phyloP scores from a whole-genome alignment of 2,113 vertebrate species.

The Porphyrio hochstetteri region DNA sequence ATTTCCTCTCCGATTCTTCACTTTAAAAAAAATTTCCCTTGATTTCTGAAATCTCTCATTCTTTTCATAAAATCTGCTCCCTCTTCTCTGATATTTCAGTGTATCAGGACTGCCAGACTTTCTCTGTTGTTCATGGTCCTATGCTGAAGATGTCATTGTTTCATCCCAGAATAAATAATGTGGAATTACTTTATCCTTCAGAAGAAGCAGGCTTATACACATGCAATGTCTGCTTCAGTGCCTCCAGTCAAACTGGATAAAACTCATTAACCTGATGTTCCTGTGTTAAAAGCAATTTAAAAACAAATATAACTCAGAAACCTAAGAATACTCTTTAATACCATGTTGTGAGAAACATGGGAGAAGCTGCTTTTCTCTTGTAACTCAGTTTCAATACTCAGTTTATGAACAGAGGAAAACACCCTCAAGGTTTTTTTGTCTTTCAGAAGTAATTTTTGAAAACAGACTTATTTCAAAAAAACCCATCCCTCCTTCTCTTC shows the following conservation, averaged over 20 bases:
- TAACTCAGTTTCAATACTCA: background rate
- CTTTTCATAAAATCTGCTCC: background rate
- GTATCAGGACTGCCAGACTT: background rate
- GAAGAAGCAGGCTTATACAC: background rate
- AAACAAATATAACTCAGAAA: background rate
- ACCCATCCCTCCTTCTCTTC: background rate
- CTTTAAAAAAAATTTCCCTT: background rate
- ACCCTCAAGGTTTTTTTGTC: background rate
- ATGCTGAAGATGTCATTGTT: background rate
- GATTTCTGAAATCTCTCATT: background rate
- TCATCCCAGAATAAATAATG: background rate
- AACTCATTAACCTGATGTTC: slow-evolving; percentile 19
- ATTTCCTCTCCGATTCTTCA: background rate
- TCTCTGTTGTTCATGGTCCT: fast-evolving
- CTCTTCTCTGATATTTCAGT: background rate
- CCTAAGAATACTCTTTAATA: background rate
- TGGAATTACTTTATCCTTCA: background rate
- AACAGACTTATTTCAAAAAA: background rate
- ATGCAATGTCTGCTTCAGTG: background rate
- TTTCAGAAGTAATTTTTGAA: background rate
- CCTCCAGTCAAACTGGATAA: background rate
- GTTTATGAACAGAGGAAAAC: background rate
- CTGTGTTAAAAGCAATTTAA: background rate
- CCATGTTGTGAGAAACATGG: background rate
- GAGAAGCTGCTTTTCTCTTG: background rate